Conservation (phyloP, 2,113 vertebrate species). For the Zapornia atra region DNA sequence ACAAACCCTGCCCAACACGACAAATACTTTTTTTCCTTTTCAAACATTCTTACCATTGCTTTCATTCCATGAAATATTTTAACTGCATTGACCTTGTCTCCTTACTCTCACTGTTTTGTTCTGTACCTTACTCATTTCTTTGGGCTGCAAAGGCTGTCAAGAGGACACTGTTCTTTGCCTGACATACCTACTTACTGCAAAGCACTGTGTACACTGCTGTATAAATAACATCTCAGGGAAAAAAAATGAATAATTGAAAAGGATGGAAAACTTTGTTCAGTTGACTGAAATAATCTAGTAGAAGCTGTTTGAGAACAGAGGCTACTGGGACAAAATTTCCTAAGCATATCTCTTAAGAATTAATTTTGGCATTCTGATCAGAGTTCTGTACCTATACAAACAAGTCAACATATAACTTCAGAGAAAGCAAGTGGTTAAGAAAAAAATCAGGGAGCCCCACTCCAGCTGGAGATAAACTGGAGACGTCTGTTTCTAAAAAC, state of each 20-base stretch:
- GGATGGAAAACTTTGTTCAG: conserved; percentile 45
- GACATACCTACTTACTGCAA: conserved; percentile 47
- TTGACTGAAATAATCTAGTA: conserved; percentile 60
- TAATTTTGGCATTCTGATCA: conserved; percentile 9
- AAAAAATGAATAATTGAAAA: conserved; percentile 69
- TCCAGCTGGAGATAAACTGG: neutral
- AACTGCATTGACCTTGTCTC: conserved; percentile 30
- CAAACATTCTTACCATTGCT: neutral
- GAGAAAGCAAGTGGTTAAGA: neutral
- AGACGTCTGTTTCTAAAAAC: neutral
- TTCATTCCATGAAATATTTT: conserved; percentile 8
- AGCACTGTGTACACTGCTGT: conserved; percentile 51
- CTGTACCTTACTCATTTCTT: conserved; percentile 30
- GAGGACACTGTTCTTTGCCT: conserved; percentile 38
- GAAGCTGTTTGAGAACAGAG: conserved; percentile 43
- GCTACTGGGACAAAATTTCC: conserved; percentile 16
- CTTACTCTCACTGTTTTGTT: neutral
- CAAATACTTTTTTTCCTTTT: neutral
- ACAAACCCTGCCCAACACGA: neutral
- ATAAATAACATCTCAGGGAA: conserved; percentile 60
- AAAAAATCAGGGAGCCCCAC: neutral
- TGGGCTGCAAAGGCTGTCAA: conserved; percentile 16
- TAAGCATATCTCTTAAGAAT: conserved; percentile 39
- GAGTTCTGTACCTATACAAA: neutral
- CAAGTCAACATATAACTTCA: neutral